phyloP scores from a whole-genome alignment of 2,113 vertebrate genomes.

The Paraplagusia blochii region DNA sequence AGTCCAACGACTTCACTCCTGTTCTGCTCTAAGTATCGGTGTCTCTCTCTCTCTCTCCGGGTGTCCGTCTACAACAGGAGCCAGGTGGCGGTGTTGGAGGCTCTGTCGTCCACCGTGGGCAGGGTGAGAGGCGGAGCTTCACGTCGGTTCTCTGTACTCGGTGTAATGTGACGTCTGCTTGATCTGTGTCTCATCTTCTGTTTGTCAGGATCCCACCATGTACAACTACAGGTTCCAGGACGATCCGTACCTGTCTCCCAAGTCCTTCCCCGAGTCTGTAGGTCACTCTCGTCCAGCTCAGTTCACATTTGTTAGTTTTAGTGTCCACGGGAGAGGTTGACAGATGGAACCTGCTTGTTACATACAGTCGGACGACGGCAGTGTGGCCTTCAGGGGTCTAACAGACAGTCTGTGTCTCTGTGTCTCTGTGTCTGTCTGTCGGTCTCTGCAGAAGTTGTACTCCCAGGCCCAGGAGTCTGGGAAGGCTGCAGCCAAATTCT shows the following conservation, averaged over 20 bases:
- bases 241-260: slow-evolving; percentile 86
- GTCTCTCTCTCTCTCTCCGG: neutral
- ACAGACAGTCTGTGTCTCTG: neutral
- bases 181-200: neutral
- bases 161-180: neutral
- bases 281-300: slow-evolving; percentile 66
- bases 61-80: slow-evolving; percentile 72
- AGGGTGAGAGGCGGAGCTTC: slow-evolving; percentile 75
- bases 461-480: slow-evolving; percentile 86
- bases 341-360: too few relatives aligned
- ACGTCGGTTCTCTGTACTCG: neutral
- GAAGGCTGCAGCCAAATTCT: slow-evolving; percentile 83
- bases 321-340: too few relatives aligned
- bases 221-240: slow-evolving; percentile 85
- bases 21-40: too few relatives aligned
- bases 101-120: slow-evolving; percentile 83
- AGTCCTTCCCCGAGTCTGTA: slow-evolving; percentile 77
- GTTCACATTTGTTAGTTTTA: too few relatives aligned
- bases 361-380: too few relatives aligned
- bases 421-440: neutral
- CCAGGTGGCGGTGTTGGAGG: slow-evolving; percentile 85
- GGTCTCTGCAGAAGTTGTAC: slow-evolving; percentile 76
- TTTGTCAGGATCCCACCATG: slow-evolving; percentile 84
- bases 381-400: too few relatives aligned
- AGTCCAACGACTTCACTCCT: too few relatives aligned